Percentiles rank a stretch among this genome's conserved stretches.
phyloP scores from a whole-genome alignment of 2,888 invertebrate genomes.

The Eupelmus urozonus region DNA sequence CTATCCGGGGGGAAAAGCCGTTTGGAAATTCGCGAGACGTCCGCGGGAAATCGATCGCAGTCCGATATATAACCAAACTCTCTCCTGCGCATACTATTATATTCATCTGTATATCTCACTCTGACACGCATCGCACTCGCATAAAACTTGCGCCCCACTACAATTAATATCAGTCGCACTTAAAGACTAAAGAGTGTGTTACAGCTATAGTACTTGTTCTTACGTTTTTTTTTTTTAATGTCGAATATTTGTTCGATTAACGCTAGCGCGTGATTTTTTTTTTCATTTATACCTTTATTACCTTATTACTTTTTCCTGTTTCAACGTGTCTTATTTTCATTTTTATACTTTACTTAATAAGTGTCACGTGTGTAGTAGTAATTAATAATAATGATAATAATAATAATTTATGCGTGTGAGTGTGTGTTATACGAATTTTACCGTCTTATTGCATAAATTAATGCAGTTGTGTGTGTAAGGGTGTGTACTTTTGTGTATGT shows the following conservation, averaged over 20 bases:
- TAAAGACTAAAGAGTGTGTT: slow-evolving; percentile 61
- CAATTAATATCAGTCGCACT: slow-evolving; percentile 64
- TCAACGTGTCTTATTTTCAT: slow-evolving; percentile 44
- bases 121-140: slow-evolving; percentile 60
- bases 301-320: slow-evolving; percentile 43
- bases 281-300: slow-evolving; percentile 31
- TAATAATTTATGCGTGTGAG: slow-evolving; percentile 50
- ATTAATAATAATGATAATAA: slow-evolving; percentile 49
- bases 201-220: slow-evolving; percentile 54
- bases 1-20: no score
- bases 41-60: slow-evolving; percentile 47
- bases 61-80: slow-evolving; percentile 51
- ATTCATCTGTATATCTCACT: slow-evolving; percentile 46
- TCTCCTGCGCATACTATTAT: slow-evolving; percentile 10
- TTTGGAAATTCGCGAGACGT: slow-evolving; percentile 35
- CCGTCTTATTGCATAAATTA: slow-evolving; percentile 47
- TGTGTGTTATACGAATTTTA: slow-evolving; percentile 37
- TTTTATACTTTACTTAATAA: slow-evolving; percentile 39
- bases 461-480: slow-evolving; percentile 41
- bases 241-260: slow-evolving; percentile 46
- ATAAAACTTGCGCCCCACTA: slow-evolving; percentile 59
- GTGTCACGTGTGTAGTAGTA: slow-evolving; percentile 49
- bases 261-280: slow-evolving; percentile 29
- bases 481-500: slow-evolving; percentile 17
- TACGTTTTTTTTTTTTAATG: slow-evolving; percentile 35